phyloP scores from a whole-genome alignment of 2,888 invertebrate species.

The Leptopilina drosophilae region DNA sequence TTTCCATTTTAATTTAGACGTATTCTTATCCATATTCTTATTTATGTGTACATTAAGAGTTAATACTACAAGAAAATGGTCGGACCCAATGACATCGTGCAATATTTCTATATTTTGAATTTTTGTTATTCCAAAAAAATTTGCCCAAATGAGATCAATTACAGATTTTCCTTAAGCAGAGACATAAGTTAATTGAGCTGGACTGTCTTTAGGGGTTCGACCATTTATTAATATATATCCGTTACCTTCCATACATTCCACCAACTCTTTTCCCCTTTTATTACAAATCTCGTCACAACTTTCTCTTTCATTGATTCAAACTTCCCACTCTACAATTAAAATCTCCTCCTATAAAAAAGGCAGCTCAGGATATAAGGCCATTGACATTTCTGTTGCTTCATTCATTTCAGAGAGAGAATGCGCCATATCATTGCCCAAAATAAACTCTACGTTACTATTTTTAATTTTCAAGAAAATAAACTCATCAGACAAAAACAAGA shows the following conservation, averaged over 20 bases:
- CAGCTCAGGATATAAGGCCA: neutral
- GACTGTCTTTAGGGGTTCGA: conserved; percentile 2
- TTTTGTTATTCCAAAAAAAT: conserved; percentile 11
- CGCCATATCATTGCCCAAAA: neutral
- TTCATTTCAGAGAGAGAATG: neutral
- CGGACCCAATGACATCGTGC: neutral
- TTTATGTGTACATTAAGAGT: neutral
- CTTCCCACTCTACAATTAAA: neutral
- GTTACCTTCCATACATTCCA: neutral
- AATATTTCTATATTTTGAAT: neutral
- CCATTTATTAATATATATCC: neutral
- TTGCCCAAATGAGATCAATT: conserved; percentile 3
- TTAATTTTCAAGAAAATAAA: neutral
- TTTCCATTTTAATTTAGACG: neutral
- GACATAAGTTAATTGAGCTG: conserved; percentile 6
- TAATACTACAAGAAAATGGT: neutral
- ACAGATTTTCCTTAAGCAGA: neutral
- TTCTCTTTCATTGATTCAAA: neutral
- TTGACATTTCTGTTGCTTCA: neutral
- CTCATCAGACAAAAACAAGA: neutral
- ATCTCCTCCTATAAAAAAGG: neutral
- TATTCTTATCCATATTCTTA: neutral
- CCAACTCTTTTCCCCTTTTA: neutral
- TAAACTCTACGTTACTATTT: neutral
- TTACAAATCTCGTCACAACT: neutral